A percentile compares a stretch with the other conserved stretches of the same genome.
phyloP scores from a whole-genome alignment of 2,797 vertebrate genomes.

The Sebastes vulpes region DNA sequence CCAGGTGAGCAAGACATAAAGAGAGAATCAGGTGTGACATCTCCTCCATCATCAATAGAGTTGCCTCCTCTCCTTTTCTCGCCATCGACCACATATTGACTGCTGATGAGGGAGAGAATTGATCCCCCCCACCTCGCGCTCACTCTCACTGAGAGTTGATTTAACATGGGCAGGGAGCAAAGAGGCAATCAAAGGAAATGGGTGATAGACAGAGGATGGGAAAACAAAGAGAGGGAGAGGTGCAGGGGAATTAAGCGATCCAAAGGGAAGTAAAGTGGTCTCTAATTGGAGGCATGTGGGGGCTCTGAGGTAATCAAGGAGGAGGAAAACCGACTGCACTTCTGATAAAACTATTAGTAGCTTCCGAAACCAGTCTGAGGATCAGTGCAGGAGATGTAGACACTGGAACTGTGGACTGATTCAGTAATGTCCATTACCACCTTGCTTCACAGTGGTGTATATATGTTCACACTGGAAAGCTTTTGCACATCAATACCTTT shows the following conservation, averaged over 20 bases:
- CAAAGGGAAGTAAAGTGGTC: slow-evolving; percentile 54
- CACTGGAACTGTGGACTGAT: not conserved
- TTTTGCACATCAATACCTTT: not conserved
- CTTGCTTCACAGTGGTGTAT: not conserved
- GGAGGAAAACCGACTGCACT: slow-evolving; percentile 50
- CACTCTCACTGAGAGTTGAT: slow-evolving; percentile 39
- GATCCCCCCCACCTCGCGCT: slow-evolving; percentile 42
- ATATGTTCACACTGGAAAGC: not conserved
- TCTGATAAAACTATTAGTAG: slow-evolving; percentile 74
- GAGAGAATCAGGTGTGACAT: slow-evolving; percentile 77
- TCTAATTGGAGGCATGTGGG: slow-evolving; percentile 71
- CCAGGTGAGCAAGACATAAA: slow-evolving; percentile 75
- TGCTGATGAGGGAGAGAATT: slow-evolving; percentile 65
- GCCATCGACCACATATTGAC: slow-evolving; percentile 74
- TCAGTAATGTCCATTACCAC: not conserved
- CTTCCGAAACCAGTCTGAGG: slow-evolving; percentile 19
- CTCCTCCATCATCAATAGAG: slow-evolving; percentile 69
- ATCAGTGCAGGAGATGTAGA: not conserved
- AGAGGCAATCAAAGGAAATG: slow-evolving; percentile 58
- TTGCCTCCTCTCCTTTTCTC: slow-evolving; percentile 62
- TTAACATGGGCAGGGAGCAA: slow-evolving; percentile 45
- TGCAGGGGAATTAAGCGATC: slow-evolving; percentile 58
- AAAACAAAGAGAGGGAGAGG: slow-evolving; percentile 38
- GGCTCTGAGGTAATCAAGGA: slow-evolving; percentile 73
- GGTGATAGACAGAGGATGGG: slow-evolving; percentile 40